phyloP scores from a whole-genome alignment of 2,888 invertebrate genomes.

The Azorinus chamasolen region DNA sequence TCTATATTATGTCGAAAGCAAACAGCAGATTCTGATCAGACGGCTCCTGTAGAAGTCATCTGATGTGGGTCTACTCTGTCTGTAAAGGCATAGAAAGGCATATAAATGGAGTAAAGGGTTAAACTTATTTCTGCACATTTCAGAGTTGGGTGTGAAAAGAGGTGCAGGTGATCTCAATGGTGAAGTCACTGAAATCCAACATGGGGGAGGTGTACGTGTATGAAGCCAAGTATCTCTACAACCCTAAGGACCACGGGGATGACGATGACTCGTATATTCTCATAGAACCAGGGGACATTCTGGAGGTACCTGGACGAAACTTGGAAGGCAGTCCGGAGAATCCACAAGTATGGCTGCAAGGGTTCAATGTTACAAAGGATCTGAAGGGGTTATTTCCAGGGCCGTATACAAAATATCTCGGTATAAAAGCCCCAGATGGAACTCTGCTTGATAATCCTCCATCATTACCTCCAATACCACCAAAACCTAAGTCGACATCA shows the following conservation, averaged over 20 bases:
- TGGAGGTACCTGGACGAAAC: slow-evolving; percentile 63
- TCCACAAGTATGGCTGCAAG: slow-evolving; percentile 69
- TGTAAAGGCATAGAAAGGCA: no score
- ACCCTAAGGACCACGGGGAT: slow-evolving; percentile 68
- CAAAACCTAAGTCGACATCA: slow-evolving; percentile 49
- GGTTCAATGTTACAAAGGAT: slow-evolving; percentile 67
- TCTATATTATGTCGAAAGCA: no score
- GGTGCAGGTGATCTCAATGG: slow-evolving; percentile 27
- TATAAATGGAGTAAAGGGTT: no score
- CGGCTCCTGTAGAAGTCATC: no score
- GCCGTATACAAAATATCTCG: slow-evolving; percentile 67
- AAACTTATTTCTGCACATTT: no score
- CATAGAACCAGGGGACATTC: slow-evolving; percentile 69
- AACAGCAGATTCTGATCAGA: no score
- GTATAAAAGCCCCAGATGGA: slow-evolving; percentile 53
- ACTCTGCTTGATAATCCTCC: slow-evolving; percentile 46
- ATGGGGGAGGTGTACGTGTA: slow-evolving; percentile 67
- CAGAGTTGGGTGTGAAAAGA: no score
- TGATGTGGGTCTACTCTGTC: no score
- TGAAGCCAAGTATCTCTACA: slow-evolving; percentile 68
- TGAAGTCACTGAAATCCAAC: slow-evolving; percentile 43
- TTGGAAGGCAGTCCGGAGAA: slow-evolving; percentile 50
- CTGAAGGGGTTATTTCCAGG: slow-evolving; percentile 71
- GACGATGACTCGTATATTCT: slow-evolving; percentile 64
- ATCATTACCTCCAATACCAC: slow-evolving; percentile 54